Percentiles rank a stretch among this genome's conserved stretches.
Conservation (phyloP, 2,113 vertebrate species). For the Odobenus rosmarus region DNA sequence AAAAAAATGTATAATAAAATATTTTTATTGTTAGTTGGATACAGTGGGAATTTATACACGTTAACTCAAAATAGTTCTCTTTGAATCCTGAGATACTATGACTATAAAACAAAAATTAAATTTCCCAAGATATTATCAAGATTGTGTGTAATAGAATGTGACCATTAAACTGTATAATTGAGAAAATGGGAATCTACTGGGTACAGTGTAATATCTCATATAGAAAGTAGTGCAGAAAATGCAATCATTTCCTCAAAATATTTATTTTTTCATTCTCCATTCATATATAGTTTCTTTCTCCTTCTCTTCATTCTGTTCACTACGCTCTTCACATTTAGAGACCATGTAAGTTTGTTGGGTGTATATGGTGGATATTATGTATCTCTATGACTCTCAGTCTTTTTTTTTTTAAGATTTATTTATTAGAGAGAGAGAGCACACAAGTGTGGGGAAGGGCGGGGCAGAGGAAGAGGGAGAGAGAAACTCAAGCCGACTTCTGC, state of each 20-base stretch:
- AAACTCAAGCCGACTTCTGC: background rate
- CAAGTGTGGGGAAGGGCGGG: too few species aligned
- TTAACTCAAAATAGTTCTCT: background rate
- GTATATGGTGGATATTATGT: background rate
- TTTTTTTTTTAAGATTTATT: background rate
- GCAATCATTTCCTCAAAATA: background rate
- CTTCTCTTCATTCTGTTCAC: background rate
- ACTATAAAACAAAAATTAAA: background rate
- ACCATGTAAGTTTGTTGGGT: background rate
- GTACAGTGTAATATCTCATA: background rate
- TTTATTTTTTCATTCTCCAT: background rate
- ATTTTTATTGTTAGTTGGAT: background rate
- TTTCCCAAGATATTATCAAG: background rate
- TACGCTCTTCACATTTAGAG: background rate
- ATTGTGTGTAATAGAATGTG: background rate
- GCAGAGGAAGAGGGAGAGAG: background rate
- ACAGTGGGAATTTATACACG: background rate
- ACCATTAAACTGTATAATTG: background rate
- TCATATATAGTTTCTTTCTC: background rate
- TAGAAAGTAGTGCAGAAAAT: background rate
- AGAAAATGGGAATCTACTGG: background rate
- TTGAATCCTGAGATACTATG: background rate
- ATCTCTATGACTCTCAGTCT: background rate
- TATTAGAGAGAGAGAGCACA: background rate
- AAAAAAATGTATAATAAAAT: background rate